Conservation (phyloP, 2,888 invertebrate genomes). For the Hyalella azteca region DNA sequence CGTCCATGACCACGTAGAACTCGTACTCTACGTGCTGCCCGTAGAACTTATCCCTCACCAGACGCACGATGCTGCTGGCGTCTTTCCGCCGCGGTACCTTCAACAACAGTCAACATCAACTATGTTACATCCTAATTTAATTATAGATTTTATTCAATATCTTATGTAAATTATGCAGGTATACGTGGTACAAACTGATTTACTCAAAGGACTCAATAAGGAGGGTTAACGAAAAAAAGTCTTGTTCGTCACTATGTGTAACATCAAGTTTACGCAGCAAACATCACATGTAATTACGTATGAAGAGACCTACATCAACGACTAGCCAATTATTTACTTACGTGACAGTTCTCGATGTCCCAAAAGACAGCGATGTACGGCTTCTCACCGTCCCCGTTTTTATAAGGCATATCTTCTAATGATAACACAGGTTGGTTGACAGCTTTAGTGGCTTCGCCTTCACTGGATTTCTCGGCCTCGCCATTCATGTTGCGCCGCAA, state of each 20-base stretch:
- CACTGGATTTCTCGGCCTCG: background rate
- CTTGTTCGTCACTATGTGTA: too few species aligned
- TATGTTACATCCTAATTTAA: too few species aligned
- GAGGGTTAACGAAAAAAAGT: background rate
- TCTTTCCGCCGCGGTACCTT: slow-evolving; percentile 20
- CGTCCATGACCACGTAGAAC: slow-evolving; percentile 30
- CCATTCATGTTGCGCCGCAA: background rate
- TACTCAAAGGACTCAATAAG: background rate
- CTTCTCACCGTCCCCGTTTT: background rate
- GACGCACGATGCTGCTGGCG: slow-evolving; percentile 12
- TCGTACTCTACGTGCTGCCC: slow-evolving; percentile 24
- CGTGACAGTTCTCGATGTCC: slow-evolving; percentile 37
- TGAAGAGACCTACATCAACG: background rate
- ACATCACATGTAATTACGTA: background rate
- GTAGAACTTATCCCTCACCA: slow-evolving; percentile 5
- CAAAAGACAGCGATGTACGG: slow-evolving; percentile 24
- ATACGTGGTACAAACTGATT: background rate
- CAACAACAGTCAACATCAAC: too few species aligned
- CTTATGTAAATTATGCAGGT: background rate
- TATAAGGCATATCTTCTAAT: slow-evolving; percentile 6
- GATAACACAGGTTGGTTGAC: background rate
- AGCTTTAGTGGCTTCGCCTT: background rate
- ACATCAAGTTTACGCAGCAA: background rate
- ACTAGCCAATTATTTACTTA: background rate
- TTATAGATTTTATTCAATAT: too few species aligned